A percentile compares a stretch with the other conserved stretches of the same genome.
Evolutionary conservation across 2,888 invertebrate genomes (phyloP).

Genomic region (Mellilla xanthometata): DNA sequence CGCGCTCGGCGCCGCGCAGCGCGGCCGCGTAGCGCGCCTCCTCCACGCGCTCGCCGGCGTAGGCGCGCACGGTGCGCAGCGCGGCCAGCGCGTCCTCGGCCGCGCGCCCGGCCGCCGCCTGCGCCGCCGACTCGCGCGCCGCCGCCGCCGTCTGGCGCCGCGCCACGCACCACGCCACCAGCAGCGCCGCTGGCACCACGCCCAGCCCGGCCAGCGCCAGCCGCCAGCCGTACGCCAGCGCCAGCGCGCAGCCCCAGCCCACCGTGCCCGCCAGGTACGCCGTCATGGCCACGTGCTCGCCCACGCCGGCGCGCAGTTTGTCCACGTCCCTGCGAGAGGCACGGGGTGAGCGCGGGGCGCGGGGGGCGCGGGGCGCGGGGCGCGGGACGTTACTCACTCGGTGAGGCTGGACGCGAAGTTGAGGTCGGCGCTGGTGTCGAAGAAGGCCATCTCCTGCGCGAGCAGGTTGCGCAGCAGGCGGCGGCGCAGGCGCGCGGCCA

Average conservation of each 20-base stretch:
- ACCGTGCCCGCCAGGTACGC: conserved; percentile 87
- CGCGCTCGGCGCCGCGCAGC: conserved; percentile 78
- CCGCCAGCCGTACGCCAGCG: conserved; percentile 91
- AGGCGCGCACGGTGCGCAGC: conserved; percentile 65
- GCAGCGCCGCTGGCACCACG: conserved; percentile 83
- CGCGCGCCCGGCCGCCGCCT: conserved; percentile 87
- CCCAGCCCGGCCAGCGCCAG: conserved; percentile 89
- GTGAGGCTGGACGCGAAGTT: conserved; percentile 87
- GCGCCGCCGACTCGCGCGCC: conserved; percentile 84
- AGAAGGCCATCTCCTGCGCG: conserved; percentile 89
- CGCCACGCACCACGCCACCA: conserved; percentile 1
- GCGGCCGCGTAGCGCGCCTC: conserved; percentile 64
- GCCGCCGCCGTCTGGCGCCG: conserved; percentile 82
- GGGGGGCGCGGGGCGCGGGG: too few relatives aligned
- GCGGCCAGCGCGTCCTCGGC: conserved; percentile 89
- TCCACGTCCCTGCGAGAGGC: conserved; percentile 86
- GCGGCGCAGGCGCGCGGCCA: conserved; percentile 83
- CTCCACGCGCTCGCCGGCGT: conserved; percentile 86
- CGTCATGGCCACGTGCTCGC: conserved; percentile 90
- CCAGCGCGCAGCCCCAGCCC: conserved; percentile 84
- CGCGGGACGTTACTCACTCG: conserved; percentile 85
- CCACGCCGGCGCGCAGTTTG: conserved; percentile 90
- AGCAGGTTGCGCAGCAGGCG: conserved; percentile 84
- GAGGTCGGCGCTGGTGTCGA: conserved; percentile 85
- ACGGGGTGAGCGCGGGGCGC: too few relatives aligned